Base-by-base conservation (phyloP, 1,140 invertebrate genomes). In the Drosophila murphyi region DNA sequence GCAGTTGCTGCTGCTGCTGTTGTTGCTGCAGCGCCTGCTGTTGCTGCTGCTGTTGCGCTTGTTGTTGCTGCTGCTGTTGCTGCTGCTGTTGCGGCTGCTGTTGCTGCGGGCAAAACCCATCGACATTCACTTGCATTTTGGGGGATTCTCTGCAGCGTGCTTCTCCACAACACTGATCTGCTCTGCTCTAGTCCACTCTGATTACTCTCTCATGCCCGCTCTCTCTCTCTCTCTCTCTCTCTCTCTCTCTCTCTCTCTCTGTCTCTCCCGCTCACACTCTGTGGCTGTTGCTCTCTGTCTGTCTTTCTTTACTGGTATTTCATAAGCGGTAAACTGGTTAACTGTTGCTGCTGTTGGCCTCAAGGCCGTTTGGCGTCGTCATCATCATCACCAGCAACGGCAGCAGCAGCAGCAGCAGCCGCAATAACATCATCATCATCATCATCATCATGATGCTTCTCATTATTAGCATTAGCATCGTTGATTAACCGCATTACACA, bases 401-500 rank as follows among this genome's bases (percentile, higher is more conserved):
- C 47, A 37, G 7, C 52, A 43, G 54, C 28, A 54, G 51, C 51
- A 4, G 51, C 54, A 41, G 20, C 54, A 10, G 12, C 52, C 20
- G 20, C 39, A n/a, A 10, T n/a, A 43, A 43, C 39, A 12, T 12
- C n/a, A 32, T 12, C 41, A 47, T 57, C 32, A 59, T 47, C 41
- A 47, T 59, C 56, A 59, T 59, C 47, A 32, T 45, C 68, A 35
- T 74, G 32, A 55, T 74, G 35, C 20, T 20, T 20, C 20, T 20
- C 20, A 37, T 35, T 34, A 63, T 63, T 10, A 64, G 52, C 41
- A 62, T 59, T 62, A 28, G 45, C 56, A 50, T 79, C 68, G 82
- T 81, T 86, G 82, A 85, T 85, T 77, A 85, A 80, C 81, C 81
- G 76, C 83, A 87, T 88, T 87, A 88, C 83, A 80, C 83, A 87